Evolutionary conservation across 2,113 vertebrate genomes (phyloP), one percentile per base, ranked within the genome.

Genomic region (Mastomys coucha): DNA sequence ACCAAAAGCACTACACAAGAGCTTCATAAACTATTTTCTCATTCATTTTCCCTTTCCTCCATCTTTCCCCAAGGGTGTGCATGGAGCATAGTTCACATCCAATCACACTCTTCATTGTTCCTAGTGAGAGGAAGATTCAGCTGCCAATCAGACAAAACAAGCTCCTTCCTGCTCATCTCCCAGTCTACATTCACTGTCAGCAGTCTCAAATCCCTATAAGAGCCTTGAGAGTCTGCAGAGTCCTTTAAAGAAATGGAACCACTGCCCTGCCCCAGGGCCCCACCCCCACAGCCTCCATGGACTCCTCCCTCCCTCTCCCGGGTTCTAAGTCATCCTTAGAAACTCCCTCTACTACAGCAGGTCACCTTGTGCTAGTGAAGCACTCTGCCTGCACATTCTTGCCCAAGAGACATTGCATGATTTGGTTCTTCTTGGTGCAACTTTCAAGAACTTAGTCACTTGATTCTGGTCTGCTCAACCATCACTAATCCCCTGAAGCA

Each of bases 401-500:
- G 69, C n/a, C 13, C 0, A 10, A 39, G 5, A 22, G 2, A 7
- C 13, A 2, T 19, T 42, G 39, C 5, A 39, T 13, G 75, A 26
- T n/a, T 26, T 60, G 4, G 22, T 4, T 49, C 12, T 58, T 92
- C 56, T 58, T 53, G 53, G 39, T 36, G 10, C 58, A 96, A 91
- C 4, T n/a, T 56, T 63, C 60, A 13, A 63, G n/a, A 72, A 91
- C 17, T 80, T 5, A 51, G 70, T 89, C 20, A 20, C 6, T 58
- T 65, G 56, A 60, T 20, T 36, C 39, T 14, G 19, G 4, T 5
- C 22, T 69, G 16, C 26, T 73, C 53, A 14, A 36, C 7, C 24
- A 0, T 42, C 17, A 22, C 42, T 31, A 8, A 4, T 10, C n/a
- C 70, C 26, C 24, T 0, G 17, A 6, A 70, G 20, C 0, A 7